Conservation (phyloP, 2,797 vertebrate genomes). For the Sphenopsis melanotis region DNA sequence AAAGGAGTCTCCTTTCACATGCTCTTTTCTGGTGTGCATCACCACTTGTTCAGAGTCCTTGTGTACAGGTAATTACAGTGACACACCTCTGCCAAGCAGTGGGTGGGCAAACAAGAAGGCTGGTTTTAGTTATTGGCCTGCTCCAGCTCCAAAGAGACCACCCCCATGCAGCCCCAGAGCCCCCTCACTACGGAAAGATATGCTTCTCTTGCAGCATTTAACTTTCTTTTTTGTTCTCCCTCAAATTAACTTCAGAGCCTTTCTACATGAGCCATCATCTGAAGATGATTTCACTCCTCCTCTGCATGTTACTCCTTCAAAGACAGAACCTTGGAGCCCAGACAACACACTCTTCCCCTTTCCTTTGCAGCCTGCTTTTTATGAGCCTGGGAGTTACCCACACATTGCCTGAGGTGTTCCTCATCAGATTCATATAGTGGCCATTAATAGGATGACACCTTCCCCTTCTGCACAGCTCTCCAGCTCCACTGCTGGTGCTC, state of each 20-base stretch:
- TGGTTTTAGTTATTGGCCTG: background rate
- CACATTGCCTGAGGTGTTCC: background rate
- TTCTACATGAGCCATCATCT: background rate
- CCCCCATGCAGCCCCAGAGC: background rate
- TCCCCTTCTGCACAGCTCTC: background rate
- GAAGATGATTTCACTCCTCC: background rate
- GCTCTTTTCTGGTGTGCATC: background rate
- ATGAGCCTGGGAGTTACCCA: background rate
- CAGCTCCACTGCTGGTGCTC: background rate
- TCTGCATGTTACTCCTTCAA: background rate
- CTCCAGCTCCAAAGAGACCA: background rate
- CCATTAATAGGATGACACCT: background rate
- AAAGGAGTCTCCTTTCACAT: rapidly evolving
- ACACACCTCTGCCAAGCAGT: background rate
- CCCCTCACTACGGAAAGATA: background rate
- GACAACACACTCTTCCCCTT: background rate
- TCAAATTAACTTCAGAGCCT: background rate
- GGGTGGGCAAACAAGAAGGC: background rate
- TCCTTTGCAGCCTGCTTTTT: background rate
- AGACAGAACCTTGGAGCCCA: background rate
- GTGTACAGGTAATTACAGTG: background rate
- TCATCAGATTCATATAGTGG: background rate
- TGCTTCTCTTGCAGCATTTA: background rate
- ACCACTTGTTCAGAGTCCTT: rapidly evolving
- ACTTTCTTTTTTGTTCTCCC: background rate